Base-by-base conservation (phyloP, 1,140 invertebrate genomes). In the Acromyrmex heyeri region DNA sequence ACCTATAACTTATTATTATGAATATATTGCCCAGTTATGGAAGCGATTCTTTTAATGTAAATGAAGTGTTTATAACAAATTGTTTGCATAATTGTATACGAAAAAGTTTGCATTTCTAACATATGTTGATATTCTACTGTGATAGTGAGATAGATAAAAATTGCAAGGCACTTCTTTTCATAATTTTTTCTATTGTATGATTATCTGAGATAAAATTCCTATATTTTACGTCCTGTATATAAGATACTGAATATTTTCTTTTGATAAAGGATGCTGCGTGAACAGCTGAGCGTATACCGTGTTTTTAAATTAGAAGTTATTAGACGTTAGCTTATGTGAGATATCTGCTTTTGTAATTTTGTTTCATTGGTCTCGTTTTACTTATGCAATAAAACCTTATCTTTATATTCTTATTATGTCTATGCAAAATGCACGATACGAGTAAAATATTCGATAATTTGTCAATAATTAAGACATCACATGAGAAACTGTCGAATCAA, bases 111-210 rank as follows among this genome's bases (percentile, higher is more conserved):
- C 1, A 79, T 55, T 18, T 53, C 27, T 53, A 70, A 70, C 2
- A 38, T 72, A 50, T 70, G 64, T 79, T 86, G 53, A 79, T 88
- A 73, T 38, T 50, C 77, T 59, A 77, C 30, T 82, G 77, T 30
- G 53, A 50, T 86, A 82, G 55, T 87, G 21, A 62, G 16, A 81
- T 77, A 88, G 87, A 81, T 69, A 86, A 87, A 87, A 87, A 87
- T 88, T 91, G 85, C 87, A 93, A 93, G 92, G 92, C 92, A 93
- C 92, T 93, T 69, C 21, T 44, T 91, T 87, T 86, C 30, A 85
- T 30, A 55, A 59, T 69, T 85, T 48, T 83, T 70, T 81, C 12
- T n/a, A 10, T 81, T 81, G 30, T 53, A 38, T 55, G 7, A 77
- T 67, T 5, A 70, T 16, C 16, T 70, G 64, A 69, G 27, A 34